These are phyloP conservation scores for Pterocles orientalis DNA, from an alignment of 2,113 vertebrate species.

Conservation along the genomic window DNA sequence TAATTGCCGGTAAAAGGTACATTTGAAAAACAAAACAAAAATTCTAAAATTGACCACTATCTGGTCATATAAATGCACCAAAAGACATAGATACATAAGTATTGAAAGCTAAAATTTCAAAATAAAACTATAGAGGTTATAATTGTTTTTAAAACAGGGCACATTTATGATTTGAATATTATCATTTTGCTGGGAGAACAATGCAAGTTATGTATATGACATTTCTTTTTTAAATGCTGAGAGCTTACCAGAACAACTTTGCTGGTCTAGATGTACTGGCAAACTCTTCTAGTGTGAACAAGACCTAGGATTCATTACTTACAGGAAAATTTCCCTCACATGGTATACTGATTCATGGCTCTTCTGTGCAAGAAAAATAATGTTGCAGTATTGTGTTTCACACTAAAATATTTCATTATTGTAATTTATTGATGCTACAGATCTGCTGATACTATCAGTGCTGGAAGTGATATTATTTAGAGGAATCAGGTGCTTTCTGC, in stretches of 20 bases:
- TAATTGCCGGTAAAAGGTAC: background rate
- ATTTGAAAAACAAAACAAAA: background rate
- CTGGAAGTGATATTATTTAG: background rate
- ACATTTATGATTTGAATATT: background rate
- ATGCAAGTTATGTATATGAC: background rate
- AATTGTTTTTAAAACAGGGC: background rate
- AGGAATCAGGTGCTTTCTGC: background rate
- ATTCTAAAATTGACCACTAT: background rate
- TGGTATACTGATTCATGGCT: background rate
- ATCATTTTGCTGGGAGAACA: background rate
- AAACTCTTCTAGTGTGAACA: background rate
- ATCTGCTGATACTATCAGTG: background rate
- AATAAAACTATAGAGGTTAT: background rate
- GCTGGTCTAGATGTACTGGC: background rate
- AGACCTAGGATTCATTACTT: background rate
- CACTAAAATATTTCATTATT: background rate
- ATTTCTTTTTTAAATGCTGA: background rate
- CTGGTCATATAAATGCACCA: background rate
- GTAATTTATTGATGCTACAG: background rate
- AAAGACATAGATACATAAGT: background rate
- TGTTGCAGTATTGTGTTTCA: background rate
- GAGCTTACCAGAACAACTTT: background rate
- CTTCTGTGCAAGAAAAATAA: background rate
- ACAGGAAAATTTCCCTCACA: background rate
- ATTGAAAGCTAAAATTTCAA: background rate